phyloP scores from a whole-genome alignment of 1,140 invertebrate species.

The Bradysia coprophila region DNA sequence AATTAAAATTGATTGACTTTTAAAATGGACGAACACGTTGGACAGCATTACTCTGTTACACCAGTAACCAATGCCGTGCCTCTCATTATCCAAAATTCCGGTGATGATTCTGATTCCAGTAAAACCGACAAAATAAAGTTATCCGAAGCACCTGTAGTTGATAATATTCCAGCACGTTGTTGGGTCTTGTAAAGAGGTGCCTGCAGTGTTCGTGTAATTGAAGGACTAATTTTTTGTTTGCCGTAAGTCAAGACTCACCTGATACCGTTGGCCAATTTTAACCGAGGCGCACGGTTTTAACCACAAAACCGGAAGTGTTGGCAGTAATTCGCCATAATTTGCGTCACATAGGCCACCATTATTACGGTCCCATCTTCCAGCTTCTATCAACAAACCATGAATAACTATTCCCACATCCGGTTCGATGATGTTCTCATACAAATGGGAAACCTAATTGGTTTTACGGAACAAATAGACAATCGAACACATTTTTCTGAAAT shows the following conservation, averaged over 20 bases:
- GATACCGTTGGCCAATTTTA: slow-evolving; percentile 31
- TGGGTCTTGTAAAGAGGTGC: slow-evolving; percentile 72
- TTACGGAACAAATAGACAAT: slow-evolving; percentile 1
- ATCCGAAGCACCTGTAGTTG: slow-evolving; percentile 76
- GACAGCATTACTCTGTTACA: too few species aligned
- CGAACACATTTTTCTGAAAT: slow-evolving; percentile 4
- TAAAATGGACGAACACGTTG: too few species aligned
- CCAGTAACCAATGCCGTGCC: slow-evolving; percentile 69
- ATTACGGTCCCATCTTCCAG: slow-evolving; percentile 56
- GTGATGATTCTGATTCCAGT: slow-evolving; percentile 35
- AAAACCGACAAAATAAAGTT: slow-evolving; percentile 73
- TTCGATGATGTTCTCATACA: slow-evolving; percentile 33
- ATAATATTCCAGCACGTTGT: slow-evolving; percentile 60
- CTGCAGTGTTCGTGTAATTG: background rate
- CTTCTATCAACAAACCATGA: slow-evolving; percentile 76
- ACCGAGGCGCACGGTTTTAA: slow-evolving; percentile 36
- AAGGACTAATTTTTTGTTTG: too few species aligned
- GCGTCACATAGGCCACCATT: slow-evolving; percentile 48
- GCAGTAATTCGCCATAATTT: slow-evolving; percentile 51
- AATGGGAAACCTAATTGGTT: slow-evolving; percentile 6
- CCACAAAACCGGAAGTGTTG: slow-evolving; percentile 51
- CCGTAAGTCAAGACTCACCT: too few species aligned
- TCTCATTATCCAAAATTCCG: slow-evolving; percentile 69
- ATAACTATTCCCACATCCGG: slow-evolving; percentile 60
- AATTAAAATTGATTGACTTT: too few species aligned